Evolutionary conservation across 2,888 invertebrate genomes (phyloP).

Genomic region (Biston stratarius): DNA sequence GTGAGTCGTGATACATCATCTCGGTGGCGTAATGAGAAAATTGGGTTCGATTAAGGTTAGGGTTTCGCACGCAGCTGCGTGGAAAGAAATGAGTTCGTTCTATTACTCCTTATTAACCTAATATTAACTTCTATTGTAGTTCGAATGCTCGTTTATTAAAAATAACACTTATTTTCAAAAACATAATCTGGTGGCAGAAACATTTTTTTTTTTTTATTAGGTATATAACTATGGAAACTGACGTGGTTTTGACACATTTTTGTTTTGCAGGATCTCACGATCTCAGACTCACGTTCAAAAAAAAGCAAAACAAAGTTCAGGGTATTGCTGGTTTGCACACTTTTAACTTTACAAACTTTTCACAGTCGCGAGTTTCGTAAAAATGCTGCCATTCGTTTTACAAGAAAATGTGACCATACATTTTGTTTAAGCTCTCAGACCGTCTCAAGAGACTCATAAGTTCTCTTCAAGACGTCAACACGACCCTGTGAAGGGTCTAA

Average conservation of each 20-base stretch:
- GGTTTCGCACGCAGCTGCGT: conserved; percentile 26
- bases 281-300: too few species aligned
- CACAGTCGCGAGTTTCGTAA: too few species aligned
- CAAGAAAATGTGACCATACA: neutral
- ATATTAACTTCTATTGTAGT: neutral
- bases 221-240: too few species aligned
- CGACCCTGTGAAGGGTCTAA: conserved; percentile 14
- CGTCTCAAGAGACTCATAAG: conserved; percentile 4
- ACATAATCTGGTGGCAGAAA: too few species aligned
- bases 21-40: conserved; percentile 31
- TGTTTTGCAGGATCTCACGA: too few species aligned
- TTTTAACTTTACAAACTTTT: too few species aligned
- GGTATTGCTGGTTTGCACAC: too few species aligned
- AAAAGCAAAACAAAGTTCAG: too few species aligned
- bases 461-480: conserved; percentile 1
- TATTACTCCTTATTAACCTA: neutral
- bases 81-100: conserved; percentile 13
- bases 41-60: conserved; percentile 24
- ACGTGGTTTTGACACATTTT: too few species aligned
- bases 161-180: too few species aligned
- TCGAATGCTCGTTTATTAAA: too few species aligned
- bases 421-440: neutral
- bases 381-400: neutral
- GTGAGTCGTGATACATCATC: conserved; percentile 33
- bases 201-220: too few species aligned